Conservation (phyloP, 2,888 invertebrate species). For the Phymatocera aterrima region DNA sequence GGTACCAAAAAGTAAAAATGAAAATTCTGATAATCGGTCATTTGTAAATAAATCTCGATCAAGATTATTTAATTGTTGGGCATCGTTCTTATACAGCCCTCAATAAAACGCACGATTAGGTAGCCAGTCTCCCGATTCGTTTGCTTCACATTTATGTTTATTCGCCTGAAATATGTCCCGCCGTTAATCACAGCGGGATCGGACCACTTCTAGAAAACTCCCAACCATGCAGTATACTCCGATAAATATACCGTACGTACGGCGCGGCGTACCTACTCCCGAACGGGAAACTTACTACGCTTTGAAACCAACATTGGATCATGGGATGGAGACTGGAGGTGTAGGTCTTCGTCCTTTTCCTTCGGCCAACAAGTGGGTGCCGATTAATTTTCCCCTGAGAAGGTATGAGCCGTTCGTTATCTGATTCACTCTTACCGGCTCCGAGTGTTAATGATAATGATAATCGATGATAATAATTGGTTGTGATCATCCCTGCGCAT, state of each 20-base stretch:
- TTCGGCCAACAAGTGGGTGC: conserved; percentile 21
- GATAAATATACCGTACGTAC: not conserved
- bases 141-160: conserved; percentile 38
- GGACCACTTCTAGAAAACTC: not conserved
- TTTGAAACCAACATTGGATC: not conserved
- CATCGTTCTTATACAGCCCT: conserved; percentile 18
- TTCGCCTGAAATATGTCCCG: conserved; percentile 33
- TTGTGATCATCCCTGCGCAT: too few relatives aligned
- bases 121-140: conserved; percentile 40
- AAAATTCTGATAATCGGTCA: conserved; percentile 35
- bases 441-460: too few relatives aligned
- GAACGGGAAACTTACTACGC: not conserved
- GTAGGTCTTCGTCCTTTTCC: not conserved
- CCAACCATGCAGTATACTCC: not conserved
- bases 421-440: too few relatives aligned
- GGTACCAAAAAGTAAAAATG: not conserved
- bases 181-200: conserved; percentile 33
- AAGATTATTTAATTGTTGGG: conserved; percentile 36
- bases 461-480: too few relatives aligned
- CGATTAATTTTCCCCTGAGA: not conserved
- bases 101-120: conserved; percentile 41
- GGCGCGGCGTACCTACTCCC: too few relatives aligned
- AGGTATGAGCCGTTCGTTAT: not conserved
- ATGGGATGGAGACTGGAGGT: not conserved
- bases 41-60: conserved; percentile 35